Evolutionary conservation across 2,113 vertebrate genomes (phyloP), one percentile per base, ranked within the genome.

Genomic region (Atlantisia rogersi): DNA sequence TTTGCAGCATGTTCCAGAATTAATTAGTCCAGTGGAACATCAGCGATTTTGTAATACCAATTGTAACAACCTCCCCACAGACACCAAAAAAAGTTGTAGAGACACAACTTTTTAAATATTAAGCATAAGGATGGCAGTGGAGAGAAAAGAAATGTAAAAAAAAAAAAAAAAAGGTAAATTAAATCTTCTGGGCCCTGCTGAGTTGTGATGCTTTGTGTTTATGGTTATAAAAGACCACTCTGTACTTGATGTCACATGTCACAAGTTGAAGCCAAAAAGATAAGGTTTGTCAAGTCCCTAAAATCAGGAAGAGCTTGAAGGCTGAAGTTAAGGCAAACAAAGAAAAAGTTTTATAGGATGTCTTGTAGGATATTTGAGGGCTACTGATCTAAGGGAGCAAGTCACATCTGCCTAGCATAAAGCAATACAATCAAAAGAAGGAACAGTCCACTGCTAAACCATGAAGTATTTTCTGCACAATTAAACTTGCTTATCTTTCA

Each of bases 191-290:
- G 29, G 50, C 48, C 37, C 74, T 53, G 37, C 50, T 20, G 11
- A 71, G 63, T 5, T 56, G 32, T 13, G 60, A 5, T 11, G 48
- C 22, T 86, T 12, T 68, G 46, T 31, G 79, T 12, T 46, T 78
- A 11, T 18, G 11, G 74, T 21, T 16, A 29, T 1, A 18, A 52
- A 74, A 73, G 69, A 80, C 52, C 42, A 13, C 46, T 40, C 50
- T 31, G 26, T 6, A 12, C 55, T 17, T 4, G 2, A 1, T 0
- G 6, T 15, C 62, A 69, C 48, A 1, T 13, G 65, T 12, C 25
- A 13, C 46, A 12, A 59, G 46, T 1, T 15, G 56, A 37, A 92
- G 75, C 53, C 64, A 77, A 39, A 58, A 77, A 31, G 80, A 67
- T 6, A 48, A 50, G 48, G 50, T 82, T 42, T 60, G 79, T 31